Evolutionary conservation across 2,888 invertebrate genomes (phyloP).

Genomic region (Andrena haemorrhoa): DNA sequence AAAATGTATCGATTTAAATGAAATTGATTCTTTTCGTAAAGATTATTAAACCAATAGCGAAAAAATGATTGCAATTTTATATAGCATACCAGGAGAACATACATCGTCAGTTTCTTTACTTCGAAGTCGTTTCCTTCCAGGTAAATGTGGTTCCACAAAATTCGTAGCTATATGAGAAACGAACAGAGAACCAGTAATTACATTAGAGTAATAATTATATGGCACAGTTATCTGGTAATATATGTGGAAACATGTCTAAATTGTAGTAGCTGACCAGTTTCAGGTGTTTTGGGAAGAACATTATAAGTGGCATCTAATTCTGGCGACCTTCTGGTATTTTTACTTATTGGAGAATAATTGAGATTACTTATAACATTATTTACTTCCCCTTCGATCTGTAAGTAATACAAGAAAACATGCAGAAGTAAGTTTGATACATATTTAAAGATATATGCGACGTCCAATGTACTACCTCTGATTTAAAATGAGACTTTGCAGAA

Average conservation of each 20-base stretch:
- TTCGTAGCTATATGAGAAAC: conserved; percentile 45
- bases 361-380: conserved; percentile 77
- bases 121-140: conserved; percentile 79
- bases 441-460: not conserved
- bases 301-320: conserved; percentile 62
- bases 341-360: conserved; percentile 78
- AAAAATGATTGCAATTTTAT: conserved; percentile 11
- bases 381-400: conserved; percentile 59
- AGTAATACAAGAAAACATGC: conserved; percentile 21
- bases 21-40: not conserved
- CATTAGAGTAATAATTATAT: not conserved
- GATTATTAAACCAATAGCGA: not conserved
- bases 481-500: conserved; percentile 77
- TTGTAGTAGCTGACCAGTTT: conserved; percentile 62
- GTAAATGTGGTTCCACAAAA: conserved; percentile 73
- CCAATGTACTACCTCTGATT: conserved; percentile 71
- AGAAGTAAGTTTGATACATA: not conserved
- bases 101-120: conserved; percentile 76
- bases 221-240: conserved; percentile 31
- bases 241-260: not conserved
- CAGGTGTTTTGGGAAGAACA: conserved; percentile 68
- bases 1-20: not conserved
- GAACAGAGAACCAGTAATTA: conserved; percentile 13
- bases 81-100: conserved; percentile 77
- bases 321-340: conserved; percentile 64